Percentiles rank a stretch among this genome's conserved stretches.
Evolutionary conservation across 2,797 vertebrate genomes (phyloP).

Genomic region (Ataeniobius toweri): DNA sequence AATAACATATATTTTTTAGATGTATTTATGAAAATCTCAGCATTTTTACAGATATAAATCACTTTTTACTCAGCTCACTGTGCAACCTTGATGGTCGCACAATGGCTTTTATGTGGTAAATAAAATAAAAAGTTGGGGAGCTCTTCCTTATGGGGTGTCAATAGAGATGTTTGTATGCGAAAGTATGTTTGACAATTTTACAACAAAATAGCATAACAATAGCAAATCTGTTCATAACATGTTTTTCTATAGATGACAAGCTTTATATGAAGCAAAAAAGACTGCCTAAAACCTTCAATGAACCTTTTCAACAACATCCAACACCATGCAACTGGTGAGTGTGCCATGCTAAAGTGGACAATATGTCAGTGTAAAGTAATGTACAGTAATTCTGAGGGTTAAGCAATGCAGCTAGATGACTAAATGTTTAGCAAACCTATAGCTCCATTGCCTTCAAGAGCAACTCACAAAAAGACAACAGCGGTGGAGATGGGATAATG

Average conservation of each 20-base stretch:
- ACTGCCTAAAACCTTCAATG: not conserved
- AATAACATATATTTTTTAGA: too few species aligned
- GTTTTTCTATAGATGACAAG: not conserved
- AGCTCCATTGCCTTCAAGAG: conserved; percentile 23
- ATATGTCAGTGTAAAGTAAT: conserved; percentile 24
- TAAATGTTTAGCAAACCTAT: conserved; percentile 33
- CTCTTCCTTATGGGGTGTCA: too few species aligned
- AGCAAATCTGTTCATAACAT: not conserved
- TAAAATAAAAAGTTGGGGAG: too few species aligned
- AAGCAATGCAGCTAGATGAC: conserved; percentile 11
- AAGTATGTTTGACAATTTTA: too few species aligned
- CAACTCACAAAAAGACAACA: conserved; percentile 17
- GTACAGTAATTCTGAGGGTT: conserved; percentile 20
- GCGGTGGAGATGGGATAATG: not conserved
- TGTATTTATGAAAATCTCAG: too few species aligned
- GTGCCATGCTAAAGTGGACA: conserved; percentile 6
- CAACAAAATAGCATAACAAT: not conserved
- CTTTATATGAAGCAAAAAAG: not conserved
- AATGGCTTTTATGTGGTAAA: too few species aligned
- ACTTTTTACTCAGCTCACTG: too few species aligned
- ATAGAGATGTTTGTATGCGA: too few species aligned
- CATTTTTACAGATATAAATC: too few species aligned
- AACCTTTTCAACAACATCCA: conserved; percentile 7
- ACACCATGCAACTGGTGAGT: conserved; percentile 17
- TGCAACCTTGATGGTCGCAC: too few species aligned